These are phyloP conservation scores for Cerceris rybyensis DNA, from an alignment of 2,888 invertebrate species.

Conservation along the genomic window DNA sequence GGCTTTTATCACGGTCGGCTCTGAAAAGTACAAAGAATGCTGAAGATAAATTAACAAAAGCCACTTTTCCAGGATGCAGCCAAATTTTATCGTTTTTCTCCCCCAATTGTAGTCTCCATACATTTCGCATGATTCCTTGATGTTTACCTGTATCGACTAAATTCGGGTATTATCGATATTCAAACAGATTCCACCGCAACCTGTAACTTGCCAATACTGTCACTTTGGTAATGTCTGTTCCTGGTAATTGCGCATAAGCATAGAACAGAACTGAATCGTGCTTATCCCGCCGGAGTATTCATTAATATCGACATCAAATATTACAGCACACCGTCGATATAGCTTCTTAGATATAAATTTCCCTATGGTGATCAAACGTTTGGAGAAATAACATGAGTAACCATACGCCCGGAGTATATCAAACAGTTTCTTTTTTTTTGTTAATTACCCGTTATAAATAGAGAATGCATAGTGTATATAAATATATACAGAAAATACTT, in stretches of 20 bases:
- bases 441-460: constrained; percentile 41
- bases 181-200: constrained; percentile 15
- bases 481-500: constrained; percentile 44
- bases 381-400: constrained; percentile 6
- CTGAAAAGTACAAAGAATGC: not conserved
- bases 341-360: constrained; percentile 8
- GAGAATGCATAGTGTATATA: constrained; percentile 39
- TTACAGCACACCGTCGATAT: constrained; percentile 17
- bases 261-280: constrained; percentile 25
- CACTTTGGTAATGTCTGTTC: constrained; percentile 49
- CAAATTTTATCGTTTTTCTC: not conserved
- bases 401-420: constrained; percentile 14
- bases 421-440: constrained; percentile 17
- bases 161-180: not conserved
- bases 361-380: constrained; percentile 16
- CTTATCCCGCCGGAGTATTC: not conserved
- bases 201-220: constrained; percentile 48
- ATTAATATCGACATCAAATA: constrained; percentile 8
- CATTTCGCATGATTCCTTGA: not conserved
- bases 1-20: constrained; percentile 32
- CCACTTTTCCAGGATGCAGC: too few relatives aligned
- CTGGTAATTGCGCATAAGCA: constrained; percentile 50
- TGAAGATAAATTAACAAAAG: not conserved
- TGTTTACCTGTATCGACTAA: not conserved
- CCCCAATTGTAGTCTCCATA: not conserved